phyloP scores from a whole-genome alignment of 1,140 invertebrate species.

The Probaryconus sp. region DNA sequence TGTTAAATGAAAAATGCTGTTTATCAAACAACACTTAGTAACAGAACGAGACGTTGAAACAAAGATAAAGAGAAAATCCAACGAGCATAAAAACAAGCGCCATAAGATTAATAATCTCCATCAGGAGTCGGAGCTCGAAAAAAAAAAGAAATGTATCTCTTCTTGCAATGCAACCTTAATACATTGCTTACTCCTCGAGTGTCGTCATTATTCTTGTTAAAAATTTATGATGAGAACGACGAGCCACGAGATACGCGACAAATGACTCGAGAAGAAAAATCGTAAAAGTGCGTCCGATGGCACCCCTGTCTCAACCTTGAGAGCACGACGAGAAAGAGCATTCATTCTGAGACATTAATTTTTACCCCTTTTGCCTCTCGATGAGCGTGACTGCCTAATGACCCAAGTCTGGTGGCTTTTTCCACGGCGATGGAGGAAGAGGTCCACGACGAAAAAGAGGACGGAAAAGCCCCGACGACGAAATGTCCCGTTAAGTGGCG shows the following conservation, averaged over 20 bases:
- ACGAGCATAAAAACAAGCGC: conserved; percentile 3
- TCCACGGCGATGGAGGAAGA: conserved; percentile 16
- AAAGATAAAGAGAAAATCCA: neutral
- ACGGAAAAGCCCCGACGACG: conserved; percentile 46
- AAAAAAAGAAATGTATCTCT: conserved; percentile 3
- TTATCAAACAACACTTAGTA: too few species aligned
- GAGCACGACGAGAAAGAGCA: conserved; percentile 65
- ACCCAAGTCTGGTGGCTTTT: conserved; percentile 67
- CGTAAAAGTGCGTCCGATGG: conserved; percentile 69
- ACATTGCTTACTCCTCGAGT: conserved; percentile 12
- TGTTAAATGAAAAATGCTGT: too few species aligned
- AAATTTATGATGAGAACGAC: conserved; percentile 46
- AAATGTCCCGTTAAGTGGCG: conserved; percentile 71
- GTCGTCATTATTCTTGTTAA: conserved; percentile 44
- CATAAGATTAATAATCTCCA: conserved; percentile 15
- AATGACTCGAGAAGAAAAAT: conserved; percentile 76
- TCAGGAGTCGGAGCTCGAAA: neutral
- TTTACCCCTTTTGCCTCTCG: conserved; percentile 74
- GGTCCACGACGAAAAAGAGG: conserved; percentile 2
- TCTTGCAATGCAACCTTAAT: conserved; percentile 12
- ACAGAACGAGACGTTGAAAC: too few species aligned
- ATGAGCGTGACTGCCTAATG: conserved; percentile 73
- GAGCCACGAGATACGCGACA: conserved; percentile 58
- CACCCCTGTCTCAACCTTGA: conserved; percentile 56
- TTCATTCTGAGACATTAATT: conserved; percentile 79